Percentiles rank a stretch among this genome's conserved stretches.
phyloP scores from a whole-genome alignment of 92 coral and sea anemone species.

The Desmophyllum pertusum region DNA sequence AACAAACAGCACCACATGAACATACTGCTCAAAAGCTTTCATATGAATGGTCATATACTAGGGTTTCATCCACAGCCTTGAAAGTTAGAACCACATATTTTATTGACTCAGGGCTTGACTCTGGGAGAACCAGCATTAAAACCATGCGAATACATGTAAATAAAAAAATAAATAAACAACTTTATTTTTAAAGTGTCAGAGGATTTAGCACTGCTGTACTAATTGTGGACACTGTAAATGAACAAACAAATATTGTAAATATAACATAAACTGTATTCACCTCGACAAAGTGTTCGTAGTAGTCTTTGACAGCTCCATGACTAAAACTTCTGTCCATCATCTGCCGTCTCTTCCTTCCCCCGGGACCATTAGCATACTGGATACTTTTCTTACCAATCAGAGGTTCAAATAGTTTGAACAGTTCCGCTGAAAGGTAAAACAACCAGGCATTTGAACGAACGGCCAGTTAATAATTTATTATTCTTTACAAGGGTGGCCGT shows the following conservation, averaged over 20 bases:
- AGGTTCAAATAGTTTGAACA: constrained; percentile 39
- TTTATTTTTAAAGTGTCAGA: too few relatives aligned
- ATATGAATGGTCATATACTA: too few relatives aligned
- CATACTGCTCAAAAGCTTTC: too few relatives aligned
- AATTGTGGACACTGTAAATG: background rate
- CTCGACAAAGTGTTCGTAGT: constrained; percentile 22
- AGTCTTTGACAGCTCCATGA: constrained; percentile 28
- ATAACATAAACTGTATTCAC: background rate
- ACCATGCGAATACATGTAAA: too few relatives aligned
- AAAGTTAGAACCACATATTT: too few relatives aligned
- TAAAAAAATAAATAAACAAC: too few relatives aligned
- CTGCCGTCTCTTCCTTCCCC: constrained; percentile 33
- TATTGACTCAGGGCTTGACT: too few relatives aligned
- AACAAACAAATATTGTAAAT: background rate
- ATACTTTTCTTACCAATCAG: constrained; percentile 31
- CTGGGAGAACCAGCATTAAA: too few relatives aligned
- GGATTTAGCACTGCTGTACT: too few relatives aligned
- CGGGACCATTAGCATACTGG: constrained; percentile 18
- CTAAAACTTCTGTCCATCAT: constrained; percentile 35
- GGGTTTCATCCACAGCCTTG: too few relatives aligned
- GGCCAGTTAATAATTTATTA: too few relatives aligned
- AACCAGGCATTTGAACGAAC: background rate
- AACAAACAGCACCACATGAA: too few relatives aligned
- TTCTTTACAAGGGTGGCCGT: background rate
- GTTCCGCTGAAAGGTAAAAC: constrained; percentile 28